phyloP scores from a whole-genome alignment of 2,797 vertebrate species.

The Argyrosomus regius region DNA sequence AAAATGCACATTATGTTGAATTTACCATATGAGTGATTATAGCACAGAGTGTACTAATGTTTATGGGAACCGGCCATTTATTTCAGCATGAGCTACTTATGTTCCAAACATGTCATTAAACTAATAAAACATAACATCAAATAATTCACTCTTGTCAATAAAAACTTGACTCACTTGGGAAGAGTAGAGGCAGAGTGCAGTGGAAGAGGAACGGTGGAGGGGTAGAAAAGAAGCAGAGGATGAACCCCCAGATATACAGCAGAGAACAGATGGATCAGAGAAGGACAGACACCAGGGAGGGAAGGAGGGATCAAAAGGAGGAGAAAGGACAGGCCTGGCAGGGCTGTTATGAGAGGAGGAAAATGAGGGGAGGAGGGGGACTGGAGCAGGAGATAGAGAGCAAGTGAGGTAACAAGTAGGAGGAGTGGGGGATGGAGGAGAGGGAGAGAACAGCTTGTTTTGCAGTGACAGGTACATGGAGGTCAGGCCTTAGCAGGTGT shows the following conservation, averaged over 20 bases:
- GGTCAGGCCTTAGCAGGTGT: conserved; percentile 69
- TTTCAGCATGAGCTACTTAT: neutral
- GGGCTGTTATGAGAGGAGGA: conserved; percentile 18
- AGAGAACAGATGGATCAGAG: conserved; percentile 57
- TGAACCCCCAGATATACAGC: conserved; percentile 24
- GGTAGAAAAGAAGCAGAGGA: neutral
- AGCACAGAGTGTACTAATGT: no score
- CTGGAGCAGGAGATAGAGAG: conserved; percentile 21
- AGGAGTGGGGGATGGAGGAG: conserved; percentile 19
- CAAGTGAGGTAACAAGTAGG: conserved; percentile 38
- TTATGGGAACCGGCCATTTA: neutral
- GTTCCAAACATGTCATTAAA: neutral
- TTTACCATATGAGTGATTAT: neutral
- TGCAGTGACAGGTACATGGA: conserved; percentile 67
- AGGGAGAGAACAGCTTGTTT: conserved; percentile 62
- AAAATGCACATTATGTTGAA: neutral
- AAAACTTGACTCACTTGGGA: conserved; percentile 1
- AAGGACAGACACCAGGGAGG: conserved; percentile 39
- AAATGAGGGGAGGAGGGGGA: neutral
- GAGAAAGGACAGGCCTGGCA: conserved; percentile 22
- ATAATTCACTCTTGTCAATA: neutral
- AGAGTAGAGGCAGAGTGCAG: neutral
- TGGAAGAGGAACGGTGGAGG: neutral
- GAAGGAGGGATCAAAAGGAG: conserved; percentile 42
- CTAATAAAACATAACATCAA: conserved; percentile 8